These are phyloP conservation scores for Polyergus mexicanus DNA, from an alignment of 1,140 invertebrate genomes.

Conservation along the genomic window DNA sequence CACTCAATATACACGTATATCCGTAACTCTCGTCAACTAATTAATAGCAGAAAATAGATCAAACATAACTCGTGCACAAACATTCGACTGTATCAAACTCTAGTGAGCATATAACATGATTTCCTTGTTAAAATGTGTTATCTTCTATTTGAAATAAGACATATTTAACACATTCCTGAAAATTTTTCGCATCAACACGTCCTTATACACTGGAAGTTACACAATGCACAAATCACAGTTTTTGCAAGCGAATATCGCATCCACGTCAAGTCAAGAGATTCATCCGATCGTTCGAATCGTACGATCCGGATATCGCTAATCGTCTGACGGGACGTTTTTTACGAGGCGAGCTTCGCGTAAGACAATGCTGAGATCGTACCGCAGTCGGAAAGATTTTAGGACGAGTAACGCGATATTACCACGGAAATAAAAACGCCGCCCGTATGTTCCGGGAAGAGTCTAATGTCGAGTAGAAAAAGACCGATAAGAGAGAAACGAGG, in stretches of 20 bases:
- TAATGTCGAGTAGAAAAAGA: not conserved
- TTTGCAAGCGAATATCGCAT: not conserved
- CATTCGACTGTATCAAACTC: slow-evolving; percentile 10
- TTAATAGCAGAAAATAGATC: slow-evolving; percentile 41
- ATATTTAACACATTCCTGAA: not conserved
- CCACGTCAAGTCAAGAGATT: not conserved
- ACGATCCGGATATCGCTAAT: slow-evolving; percentile 39
- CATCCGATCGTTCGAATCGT: slow-evolving; percentile 1
- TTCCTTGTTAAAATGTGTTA: slow-evolving; percentile 27
- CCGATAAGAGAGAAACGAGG: slow-evolving; percentile 31
- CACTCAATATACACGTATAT: slow-evolving; percentile 24
- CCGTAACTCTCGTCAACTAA: slow-evolving; percentile 46
- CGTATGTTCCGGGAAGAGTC: not conserved
- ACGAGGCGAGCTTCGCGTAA: slow-evolving; percentile 23
- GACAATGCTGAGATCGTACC: slow-evolving; percentile 27
- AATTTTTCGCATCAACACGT: slow-evolving; percentile 14
- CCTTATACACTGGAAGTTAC: not conserved
- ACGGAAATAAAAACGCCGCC: slow-evolving; percentile 8
- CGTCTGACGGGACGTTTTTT: slow-evolving; percentile 26
- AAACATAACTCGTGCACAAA: not conserved
- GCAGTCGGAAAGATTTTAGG: slow-evolving; percentile 9
- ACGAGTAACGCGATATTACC: slow-evolving; percentile 17
- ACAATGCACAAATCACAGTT: not conserved
- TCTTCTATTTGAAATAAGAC: not conserved
- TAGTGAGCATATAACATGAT: not conserved